Evolutionary conservation across 2,888 invertebrate species (phyloP).

Genomic region (Mythimna pallens): DNA sequence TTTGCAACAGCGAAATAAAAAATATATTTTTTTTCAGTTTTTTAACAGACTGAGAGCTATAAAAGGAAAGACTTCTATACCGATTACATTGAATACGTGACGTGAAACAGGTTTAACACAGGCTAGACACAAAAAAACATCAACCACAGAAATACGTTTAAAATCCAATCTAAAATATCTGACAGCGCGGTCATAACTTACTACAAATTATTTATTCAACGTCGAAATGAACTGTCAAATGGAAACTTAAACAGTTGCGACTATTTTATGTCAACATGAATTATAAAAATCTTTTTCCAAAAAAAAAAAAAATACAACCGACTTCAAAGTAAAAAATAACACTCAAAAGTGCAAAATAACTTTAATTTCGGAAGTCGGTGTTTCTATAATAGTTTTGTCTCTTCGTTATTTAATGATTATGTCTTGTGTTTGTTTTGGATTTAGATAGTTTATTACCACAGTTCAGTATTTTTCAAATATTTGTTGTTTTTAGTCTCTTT

Average conservation of each 20-base stretch:
- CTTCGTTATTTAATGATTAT: no score
- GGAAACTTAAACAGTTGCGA: background rate
- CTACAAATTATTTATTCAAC: background rate
- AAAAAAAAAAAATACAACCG: no score
- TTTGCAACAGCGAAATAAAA: background rate
- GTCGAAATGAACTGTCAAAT: background rate
- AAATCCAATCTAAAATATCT: background rate
- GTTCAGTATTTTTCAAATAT: no score
- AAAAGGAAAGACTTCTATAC: constrained; percentile 1
- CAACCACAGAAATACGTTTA: background rate
- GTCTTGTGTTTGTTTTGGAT: no score
- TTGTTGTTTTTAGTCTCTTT: no score
- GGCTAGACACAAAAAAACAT: background rate
- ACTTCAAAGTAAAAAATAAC: no score
- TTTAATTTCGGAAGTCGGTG: no score
- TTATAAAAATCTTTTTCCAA: background rate
- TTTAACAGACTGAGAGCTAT: background rate
- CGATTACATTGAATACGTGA: constrained; percentile 25
- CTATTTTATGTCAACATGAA: constrained; percentile 7
- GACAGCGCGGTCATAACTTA: background rate
- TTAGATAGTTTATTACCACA: no score
- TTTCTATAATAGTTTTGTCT: no score
- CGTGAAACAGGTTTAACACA: constrained; percentile 1
- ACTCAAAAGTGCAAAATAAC: no score
- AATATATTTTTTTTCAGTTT: background rate